These are phyloP conservation scores for Pammene fasciana DNA, from an alignment of 2,888 invertebrate genomes.

Conservation along the genomic window DNA sequence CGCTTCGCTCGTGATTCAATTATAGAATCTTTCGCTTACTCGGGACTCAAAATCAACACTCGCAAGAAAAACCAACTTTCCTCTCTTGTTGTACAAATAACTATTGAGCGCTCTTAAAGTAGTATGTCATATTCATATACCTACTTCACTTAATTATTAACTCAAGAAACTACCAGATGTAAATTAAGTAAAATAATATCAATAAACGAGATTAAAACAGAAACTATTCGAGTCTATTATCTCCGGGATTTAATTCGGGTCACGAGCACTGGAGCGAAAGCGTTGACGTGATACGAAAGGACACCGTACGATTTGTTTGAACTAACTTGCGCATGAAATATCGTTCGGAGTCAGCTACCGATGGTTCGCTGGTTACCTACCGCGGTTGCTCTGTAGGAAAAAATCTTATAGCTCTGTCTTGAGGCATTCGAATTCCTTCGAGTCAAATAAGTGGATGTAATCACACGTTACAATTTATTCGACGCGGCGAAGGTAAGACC, in stretches of 20 bases:
- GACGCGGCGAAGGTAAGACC: conserved; percentile 40
- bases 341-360: conserved; percentile 77
- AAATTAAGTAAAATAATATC: neutral
- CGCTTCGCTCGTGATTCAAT: no score
- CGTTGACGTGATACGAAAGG: conserved; percentile 70
- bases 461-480: conserved; percentile 78
- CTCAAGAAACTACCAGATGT: no score
- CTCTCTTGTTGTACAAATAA: no score
- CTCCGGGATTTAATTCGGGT: conserved; percentile 43
- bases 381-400: conserved; percentile 68
- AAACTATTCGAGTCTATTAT: conserved; percentile 28
- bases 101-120: no score
- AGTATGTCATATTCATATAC: no score
- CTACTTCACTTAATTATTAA: no score
- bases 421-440: conserved; percentile 77
- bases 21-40: no score
- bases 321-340: conserved; percentile 80
- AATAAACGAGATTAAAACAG: neutral
- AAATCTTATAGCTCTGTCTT: conserved; percentile 70
- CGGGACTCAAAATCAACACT: no score
- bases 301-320: conserved; percentile 83
- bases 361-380: conserved; percentile 82
- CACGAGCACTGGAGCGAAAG: conserved; percentile 62
- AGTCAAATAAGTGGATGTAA: conserved; percentile 79
- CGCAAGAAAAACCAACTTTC: no score